Percentiles rank a stretch among this genome's conserved stretches.
These are phyloP conservation scores for Darevskia nairensis DNA, from an alignment of 2,797 vertebrate genomes.

Conservation along the genomic window DNA sequence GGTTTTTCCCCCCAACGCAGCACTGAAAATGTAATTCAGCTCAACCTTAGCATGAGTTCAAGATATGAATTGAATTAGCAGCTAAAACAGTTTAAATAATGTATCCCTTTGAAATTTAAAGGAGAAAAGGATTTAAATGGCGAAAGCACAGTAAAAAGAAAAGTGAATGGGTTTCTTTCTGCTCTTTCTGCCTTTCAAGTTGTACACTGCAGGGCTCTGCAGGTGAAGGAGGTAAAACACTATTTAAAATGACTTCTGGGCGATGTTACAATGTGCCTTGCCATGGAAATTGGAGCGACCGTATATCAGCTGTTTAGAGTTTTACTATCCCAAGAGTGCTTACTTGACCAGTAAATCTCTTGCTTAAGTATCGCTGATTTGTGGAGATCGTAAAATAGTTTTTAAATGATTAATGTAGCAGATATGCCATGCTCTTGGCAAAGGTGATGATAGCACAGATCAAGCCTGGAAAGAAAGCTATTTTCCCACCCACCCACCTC, in stretches of 20 bases:
- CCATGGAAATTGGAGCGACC: constrained; percentile 32
- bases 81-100: constrained; percentile 61
- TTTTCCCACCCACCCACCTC: not conserved
- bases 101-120: constrained; percentile 45
- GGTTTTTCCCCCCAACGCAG: not conserved
- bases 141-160: not conserved
- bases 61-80: constrained; percentile 57
- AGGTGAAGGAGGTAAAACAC: constrained; percentile 21
- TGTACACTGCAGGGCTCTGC: not conserved
- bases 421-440: constrained; percentile 1
- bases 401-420: constrained; percentile 16
- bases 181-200: constrained; percentile 13
- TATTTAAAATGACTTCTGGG: constrained; percentile 33
- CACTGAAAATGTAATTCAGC: constrained; percentile 38
- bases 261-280: not conserved
- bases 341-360: constrained; percentile 15
- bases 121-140: constrained; percentile 45
- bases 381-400: not conserved
- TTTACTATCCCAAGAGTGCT: constrained; percentile 2
- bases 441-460: not conserved
- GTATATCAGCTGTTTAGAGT: constrained; percentile 17
- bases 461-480: not conserved
- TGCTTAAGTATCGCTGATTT: constrained; percentile 26
- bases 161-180: constrained; percentile 41
- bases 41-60: constrained; percentile 47